Evolutionary conservation across 2,113 vertebrate species (phyloP).

Genomic region (Sinocyclocheilus maitianheensis): DNA sequence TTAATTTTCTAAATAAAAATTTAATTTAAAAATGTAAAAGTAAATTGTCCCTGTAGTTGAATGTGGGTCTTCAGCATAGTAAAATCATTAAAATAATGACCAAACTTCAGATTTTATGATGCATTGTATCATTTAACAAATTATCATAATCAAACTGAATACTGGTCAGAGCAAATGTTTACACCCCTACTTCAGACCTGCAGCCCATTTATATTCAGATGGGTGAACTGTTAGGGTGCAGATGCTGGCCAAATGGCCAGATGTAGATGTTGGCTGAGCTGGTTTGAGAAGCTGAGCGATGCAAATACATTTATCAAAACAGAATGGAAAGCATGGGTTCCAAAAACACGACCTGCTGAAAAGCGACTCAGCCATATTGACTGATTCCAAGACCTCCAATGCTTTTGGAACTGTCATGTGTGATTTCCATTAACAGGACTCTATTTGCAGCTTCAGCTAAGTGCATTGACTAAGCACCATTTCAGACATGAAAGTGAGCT

Average conservation of each 20-base stretch:
- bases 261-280: neutral
- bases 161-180: neutral
- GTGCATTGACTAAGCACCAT: neutral
- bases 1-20: neutral
- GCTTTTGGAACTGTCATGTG: slow-evolving; percentile 13
- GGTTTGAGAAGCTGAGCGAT: neutral
- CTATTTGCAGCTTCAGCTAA: neutral
- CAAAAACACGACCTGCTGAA: slow-evolving; percentile 23
- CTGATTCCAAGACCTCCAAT: neutral
- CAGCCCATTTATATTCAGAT: neutral
- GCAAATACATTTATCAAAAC: slow-evolving; percentile 14
- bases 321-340: neutral
- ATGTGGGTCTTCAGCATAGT: neutral
- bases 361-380: neutral
- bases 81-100: neutral
- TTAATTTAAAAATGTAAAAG: neutral
- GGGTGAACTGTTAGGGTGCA: slow-evolving; percentile 3
- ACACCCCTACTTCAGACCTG: neutral
- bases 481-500: slow-evolving; percentile 16
- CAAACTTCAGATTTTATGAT: neutral
- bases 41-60: neutral
- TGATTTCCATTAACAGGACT: neutral
- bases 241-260: neutral
- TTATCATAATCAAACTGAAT: neutral
- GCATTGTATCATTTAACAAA: slow-evolving; percentile 9